These are phyloP conservation scores for Nothocercus nigrocapillus DNA, from an alignment of 2,113 vertebrate species.

Conservation along the genomic window DNA sequence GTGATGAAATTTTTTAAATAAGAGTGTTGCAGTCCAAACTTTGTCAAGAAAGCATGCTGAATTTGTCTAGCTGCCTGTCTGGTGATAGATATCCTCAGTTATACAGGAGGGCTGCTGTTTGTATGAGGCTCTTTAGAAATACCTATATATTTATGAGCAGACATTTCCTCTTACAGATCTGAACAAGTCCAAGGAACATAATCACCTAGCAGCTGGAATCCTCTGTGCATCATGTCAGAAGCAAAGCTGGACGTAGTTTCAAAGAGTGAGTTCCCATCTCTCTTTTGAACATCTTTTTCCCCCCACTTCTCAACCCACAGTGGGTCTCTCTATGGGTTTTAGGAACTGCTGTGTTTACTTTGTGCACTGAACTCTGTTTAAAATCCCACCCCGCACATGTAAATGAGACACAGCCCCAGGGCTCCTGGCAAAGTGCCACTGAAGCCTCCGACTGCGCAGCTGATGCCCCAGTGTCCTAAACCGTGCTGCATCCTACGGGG, in stretches of 20 bases:
- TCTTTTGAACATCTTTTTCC: not conserved
- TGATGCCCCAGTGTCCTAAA: not conserved
- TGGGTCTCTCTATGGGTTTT: not conserved
- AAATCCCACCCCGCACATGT: not conserved
- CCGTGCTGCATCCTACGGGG: not conserved
- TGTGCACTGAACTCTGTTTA: not conserved
- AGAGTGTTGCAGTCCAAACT: not conserved
- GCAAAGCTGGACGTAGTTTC: not conserved
- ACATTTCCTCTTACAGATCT: not conserved
- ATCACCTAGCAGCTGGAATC: not conserved
- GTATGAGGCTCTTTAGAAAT: not conserved
- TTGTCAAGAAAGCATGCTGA: not conserved
- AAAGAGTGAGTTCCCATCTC: fast-evolving
- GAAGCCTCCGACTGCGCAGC: fast-evolving
- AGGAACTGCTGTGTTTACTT: not conserved
- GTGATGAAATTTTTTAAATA: not conserved
- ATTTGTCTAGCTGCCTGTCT: not conserved
- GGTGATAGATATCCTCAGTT: not conserved
- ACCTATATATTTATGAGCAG: not conserved
- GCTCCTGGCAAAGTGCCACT: fast-evolving
- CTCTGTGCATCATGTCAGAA: fast-evolving
- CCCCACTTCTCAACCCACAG: not conserved
- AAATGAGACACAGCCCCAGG: fast-evolving
- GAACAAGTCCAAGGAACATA: not conserved
- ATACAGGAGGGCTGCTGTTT: not conserved